Evolutionary conservation across 2,888 invertebrate species (phyloP).

Genomic region (Perithous albicinctus): DNA sequence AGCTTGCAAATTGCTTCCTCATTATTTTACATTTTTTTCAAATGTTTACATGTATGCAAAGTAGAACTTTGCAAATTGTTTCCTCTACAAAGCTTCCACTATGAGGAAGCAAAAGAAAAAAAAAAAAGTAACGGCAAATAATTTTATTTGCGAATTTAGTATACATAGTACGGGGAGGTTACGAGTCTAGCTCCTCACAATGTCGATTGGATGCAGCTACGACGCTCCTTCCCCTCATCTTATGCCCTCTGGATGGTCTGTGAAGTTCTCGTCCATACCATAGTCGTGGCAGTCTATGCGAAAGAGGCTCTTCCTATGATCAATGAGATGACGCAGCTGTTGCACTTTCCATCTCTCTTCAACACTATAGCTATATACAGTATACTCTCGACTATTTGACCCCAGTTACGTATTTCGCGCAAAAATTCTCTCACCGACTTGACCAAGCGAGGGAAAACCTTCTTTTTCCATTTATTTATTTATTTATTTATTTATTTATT

Average conservation of each 20-base stretch:
- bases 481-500: no score
- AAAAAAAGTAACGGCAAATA: no score
- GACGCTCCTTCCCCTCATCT: not conserved
- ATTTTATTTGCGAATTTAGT: no score
- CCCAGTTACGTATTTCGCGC: not conserved
- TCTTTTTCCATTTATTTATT: no score
- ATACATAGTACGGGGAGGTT: no score
- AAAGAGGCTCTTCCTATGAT: constrained; percentile 6
- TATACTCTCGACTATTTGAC: not conserved
- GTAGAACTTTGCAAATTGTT: no score
- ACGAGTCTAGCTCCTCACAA: not conserved
- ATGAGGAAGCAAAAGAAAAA: no score
- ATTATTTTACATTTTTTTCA: no score
- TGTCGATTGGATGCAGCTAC: not conserved
- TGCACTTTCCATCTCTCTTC: not conserved
- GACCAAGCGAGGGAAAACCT: no score
- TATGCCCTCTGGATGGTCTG: not conserved
- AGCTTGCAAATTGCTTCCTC: no score
- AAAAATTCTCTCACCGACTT: not conserved
- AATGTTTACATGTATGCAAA: no score
- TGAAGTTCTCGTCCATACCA: not conserved
- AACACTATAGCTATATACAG: not conserved
- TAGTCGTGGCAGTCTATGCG: not conserved
- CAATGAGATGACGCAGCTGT: constrained; percentile 11
- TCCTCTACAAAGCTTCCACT: no score